A percentile compares a stretch with the other conserved stretches of the same genome.
phyloP scores from a whole-genome alignment of 2,113 vertebrate species.

The Hirundichthys speculiger region DNA sequence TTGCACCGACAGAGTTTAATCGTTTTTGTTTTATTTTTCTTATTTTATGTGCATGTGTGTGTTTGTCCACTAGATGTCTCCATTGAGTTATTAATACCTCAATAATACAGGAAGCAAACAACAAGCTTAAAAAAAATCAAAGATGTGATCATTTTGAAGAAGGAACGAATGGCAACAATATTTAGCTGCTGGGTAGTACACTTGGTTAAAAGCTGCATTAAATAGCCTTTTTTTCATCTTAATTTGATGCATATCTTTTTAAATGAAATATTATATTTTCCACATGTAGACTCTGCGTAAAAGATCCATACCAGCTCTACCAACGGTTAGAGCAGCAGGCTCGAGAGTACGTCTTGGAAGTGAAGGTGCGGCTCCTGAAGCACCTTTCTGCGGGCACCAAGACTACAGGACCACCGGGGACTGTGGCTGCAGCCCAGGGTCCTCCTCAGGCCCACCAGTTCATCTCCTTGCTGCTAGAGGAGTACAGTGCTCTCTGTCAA shows the following conservation, averaged over 20 bases:
- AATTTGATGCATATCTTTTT: no score
- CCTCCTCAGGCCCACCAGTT: conserved; percentile 95
- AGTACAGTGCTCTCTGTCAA: conserved; percentile 94
- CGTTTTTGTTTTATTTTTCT: no score
- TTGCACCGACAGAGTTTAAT: no score
- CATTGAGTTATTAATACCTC: conserved; percentile 2
- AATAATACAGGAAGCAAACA: no score
- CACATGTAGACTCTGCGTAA: conserved; percentile 88
- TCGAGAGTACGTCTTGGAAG: conserved; percentile 93
- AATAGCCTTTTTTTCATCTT: neutral
- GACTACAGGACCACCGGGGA: conserved; percentile 61
- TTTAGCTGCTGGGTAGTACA: no score
- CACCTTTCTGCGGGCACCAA: conserved; percentile 89
- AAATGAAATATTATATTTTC: no score
- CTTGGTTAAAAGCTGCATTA: neutral
- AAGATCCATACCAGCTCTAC: conserved; percentile 97
- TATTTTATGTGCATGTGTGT: neutral
- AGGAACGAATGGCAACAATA: no score
- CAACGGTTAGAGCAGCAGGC: conserved; percentile 96
- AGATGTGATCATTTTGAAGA: no score
- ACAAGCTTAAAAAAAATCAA: no score
- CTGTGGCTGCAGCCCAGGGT: conserved; percentile 81
- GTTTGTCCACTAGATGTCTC: conserved; percentile 57
- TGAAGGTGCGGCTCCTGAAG: conserved; percentile 94
- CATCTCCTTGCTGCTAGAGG: conserved; percentile 94